Evolutionary conservation across 2,113 vertebrate species (phyloP).

Genomic region (Sebastes schlegelii): DNA sequence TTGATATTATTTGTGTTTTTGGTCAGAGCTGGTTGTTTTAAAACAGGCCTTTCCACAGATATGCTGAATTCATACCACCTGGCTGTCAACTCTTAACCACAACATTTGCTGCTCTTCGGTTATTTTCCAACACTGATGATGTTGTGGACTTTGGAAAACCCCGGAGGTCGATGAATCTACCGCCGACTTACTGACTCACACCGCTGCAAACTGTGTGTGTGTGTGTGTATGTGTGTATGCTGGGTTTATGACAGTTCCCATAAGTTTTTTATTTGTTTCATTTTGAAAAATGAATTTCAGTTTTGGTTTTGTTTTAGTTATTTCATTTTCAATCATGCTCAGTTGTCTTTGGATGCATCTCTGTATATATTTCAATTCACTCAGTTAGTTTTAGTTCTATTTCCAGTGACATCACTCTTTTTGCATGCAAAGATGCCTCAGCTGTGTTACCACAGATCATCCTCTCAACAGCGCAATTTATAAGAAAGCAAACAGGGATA

Average conservation of each 20-base stretch:
- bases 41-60: not conserved
- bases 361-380: not conserved
- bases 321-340: not conserved
- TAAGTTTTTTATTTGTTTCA: not conserved
- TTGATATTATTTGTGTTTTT: not conserved
- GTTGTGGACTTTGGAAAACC: constrained; percentile 50
- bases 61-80: constrained; percentile 12
- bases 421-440: not conserved
- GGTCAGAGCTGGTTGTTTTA: not conserved
- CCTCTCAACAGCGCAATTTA: not conserved
- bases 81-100: constrained; percentile 7
- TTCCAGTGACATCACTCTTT: not conserved
- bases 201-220: not conserved
- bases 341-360: not conserved
- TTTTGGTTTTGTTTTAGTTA: not conserved
- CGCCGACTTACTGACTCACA: constrained; percentile 35
- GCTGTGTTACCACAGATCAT: not conserved
- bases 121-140: constrained; percentile 31
- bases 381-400: not conserved
- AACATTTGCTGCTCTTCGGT: constrained; percentile 22
- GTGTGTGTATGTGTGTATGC: not conserved
- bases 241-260: not conserved
- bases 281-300: constrained; percentile 1
- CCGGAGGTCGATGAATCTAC: not conserved
- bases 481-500: constrained; percentile 14